Conservation (phyloP, 2,888 invertebrate species). For the Pyrgus malvae region DNA sequence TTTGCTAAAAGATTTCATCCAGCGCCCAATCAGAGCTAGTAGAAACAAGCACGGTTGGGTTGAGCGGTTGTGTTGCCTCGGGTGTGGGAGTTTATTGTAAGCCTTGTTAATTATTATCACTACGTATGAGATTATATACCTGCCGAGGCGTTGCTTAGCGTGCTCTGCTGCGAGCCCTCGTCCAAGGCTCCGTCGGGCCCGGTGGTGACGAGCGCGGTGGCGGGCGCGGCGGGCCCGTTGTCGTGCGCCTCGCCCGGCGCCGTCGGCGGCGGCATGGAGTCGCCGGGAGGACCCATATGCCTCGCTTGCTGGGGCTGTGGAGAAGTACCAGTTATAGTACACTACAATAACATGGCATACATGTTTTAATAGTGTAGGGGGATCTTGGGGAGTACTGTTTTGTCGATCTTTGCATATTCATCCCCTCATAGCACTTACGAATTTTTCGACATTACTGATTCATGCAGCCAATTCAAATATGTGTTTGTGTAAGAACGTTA, state of each 20-base stretch:
- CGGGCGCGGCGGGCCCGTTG: slow-evolving; percentile 86
- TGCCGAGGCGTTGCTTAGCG: slow-evolving; percentile 95
- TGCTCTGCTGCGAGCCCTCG: slow-evolving; percentile 96
- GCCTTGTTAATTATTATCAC: too few species aligned
- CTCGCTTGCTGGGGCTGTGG: slow-evolving; percentile 71
- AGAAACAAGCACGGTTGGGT: too few species aligned
- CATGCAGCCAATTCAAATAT: too few species aligned
- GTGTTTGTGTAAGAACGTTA: too few species aligned
- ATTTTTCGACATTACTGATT: too few species aligned
- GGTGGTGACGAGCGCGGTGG: slow-evolving; percentile 93
- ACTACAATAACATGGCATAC: background rate
- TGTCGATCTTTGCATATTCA: too few species aligned
- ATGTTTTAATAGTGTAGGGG: background rate
- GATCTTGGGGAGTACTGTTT: too few species aligned
- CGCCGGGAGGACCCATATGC: slow-evolving; percentile 78
- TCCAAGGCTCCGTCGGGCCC: slow-evolving; percentile 95
- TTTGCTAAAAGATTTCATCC: too few species aligned
- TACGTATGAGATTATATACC: slow-evolving; percentile 78
- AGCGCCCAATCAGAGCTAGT: too few species aligned
- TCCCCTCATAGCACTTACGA: too few species aligned
- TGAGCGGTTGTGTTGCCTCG: too few species aligned
- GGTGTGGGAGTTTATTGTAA: too few species aligned
- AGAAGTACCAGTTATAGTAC: background rate
- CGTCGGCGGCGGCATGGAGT: slow-evolving; percentile 83
- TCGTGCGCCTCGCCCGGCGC: slow-evolving; percentile 84